Percentiles rank a stretch among this genome's conserved stretches.
phyloP scores from a whole-genome alignment of 2,797 vertebrate genomes.

The Pseudochirops corinnae region DNA sequence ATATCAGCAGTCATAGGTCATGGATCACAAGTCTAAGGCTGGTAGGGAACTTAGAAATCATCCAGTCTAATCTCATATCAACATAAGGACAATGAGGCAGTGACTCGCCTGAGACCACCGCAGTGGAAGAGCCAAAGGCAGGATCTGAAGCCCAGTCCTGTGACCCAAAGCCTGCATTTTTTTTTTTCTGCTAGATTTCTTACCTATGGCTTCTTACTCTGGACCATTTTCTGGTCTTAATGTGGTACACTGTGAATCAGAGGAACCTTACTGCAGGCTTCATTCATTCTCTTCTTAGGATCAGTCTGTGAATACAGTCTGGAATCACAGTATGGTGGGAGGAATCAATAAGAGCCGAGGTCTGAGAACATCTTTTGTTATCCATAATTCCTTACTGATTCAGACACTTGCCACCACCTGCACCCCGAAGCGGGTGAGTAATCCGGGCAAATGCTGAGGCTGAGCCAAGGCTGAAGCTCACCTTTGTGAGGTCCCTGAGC shows the following conservation, averaged over 20 bases:
- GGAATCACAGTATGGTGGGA: conserved; percentile 29
- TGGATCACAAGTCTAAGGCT: neutral
- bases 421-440: neutral
- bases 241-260: neutral
- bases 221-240: neutral
- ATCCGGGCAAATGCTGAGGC: neutral
- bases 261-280: neutral
- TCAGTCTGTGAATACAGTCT: conserved; percentile 30
- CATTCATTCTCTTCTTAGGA: neutral
- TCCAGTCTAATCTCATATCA: neutral
- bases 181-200: neutral
- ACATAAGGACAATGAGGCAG: neutral
- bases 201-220: neutral
- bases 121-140: neutral
- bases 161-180: neutral
- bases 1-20: neutral
- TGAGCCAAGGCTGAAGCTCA: neutral
- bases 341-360: conserved; percentile 25
- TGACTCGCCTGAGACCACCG: neutral
- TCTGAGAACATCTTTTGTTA: conserved; percentile 50
- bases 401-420: neutral
- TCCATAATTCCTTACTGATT: conserved; percentile 11
- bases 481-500: neutral
- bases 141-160: neutral
- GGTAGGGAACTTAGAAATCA: neutral